A percentile compares a stretch with the other conserved stretches of the same genome.
Evolutionary conservation across 2,113 vertebrate species (phyloP).

Genomic region (Malurus cyaneus): DNA sequence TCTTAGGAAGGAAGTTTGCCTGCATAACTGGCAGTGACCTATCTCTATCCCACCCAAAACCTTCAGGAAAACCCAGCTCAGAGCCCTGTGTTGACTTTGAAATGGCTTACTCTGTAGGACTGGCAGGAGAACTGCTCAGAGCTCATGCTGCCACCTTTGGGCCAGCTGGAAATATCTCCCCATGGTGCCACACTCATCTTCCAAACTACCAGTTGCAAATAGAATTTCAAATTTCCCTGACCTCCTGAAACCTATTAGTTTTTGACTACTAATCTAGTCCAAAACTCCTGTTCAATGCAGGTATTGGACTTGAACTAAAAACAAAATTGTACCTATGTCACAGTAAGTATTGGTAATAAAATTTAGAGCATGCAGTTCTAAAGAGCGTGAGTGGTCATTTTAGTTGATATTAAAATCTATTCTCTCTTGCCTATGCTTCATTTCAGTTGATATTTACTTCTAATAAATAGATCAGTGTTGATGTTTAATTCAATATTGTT

Average conservation of each 20-base stretch:
- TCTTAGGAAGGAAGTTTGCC: background rate
- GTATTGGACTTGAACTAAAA: background rate
- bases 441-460: background rate
- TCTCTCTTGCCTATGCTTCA: background rate
- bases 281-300: background rate
- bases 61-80: background rate
- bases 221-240: background rate
- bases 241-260: background rate
- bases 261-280: background rate
- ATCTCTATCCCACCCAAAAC: background rate
- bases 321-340: background rate
- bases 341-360: background rate
- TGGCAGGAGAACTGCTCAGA: background rate
- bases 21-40: background rate
- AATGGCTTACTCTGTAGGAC: too few relatives aligned
- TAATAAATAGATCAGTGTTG: background rate
- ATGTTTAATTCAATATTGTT: background rate
- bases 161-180: background rate
- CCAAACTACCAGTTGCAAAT: background rate
- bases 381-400: background rate
- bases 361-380: background rate
- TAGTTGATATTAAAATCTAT: background rate
- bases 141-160: constrained; percentile 14
- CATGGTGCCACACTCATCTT: fast-evolving
- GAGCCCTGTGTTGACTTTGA: background rate